Base-by-base conservation (phyloP, 2,797 vertebrate species). In the Epinephelus awoara region DNA sequence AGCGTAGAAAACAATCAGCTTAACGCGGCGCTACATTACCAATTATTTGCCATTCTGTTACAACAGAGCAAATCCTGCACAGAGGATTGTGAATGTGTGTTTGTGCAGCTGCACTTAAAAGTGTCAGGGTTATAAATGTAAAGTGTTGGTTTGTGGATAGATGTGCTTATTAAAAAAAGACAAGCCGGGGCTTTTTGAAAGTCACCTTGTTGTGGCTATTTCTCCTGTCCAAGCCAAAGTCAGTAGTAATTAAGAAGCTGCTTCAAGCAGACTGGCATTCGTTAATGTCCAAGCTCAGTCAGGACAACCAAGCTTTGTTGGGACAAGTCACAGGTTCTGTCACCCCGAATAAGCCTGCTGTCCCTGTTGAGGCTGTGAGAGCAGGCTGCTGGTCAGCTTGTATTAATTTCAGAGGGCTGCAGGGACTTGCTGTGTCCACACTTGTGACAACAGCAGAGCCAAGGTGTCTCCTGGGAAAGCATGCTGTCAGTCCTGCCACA, bases 1-100 rank as follows among this genome's bases (percentile, higher is more conserved):
- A 70, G 87, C 83, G 40, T 88, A 76, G 73, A 80, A 89, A 89
- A 84, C 90, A 91, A 93, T 90, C 88, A 76, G 88, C 84, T 90
- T 84, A 87, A 86, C 57, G 0, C 27, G 0, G 56, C 19, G 12
- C 82, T 81, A 87, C 84, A 82, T 76, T 76, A 67, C 52, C 62
- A 84, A 82, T 86, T 84, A 86, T 89, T 89, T 85, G 61, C 67
- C 25, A 67, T 73, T 74, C 64, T 57, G 58, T 72, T 66, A 71
- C 77, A 75, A 69, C 68, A 51, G 63, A 72, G 70, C 4, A 74
- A 90, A 83, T 83, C 80, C 86, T 56, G 57, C 47, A 54, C 19
- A 34, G 58, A 40, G n/a, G 12, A 27, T 67, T 13, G 58, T 12
- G 49, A 44, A 67, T 40, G 47, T 44, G 23, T 61, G 76, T 23